These are phyloP conservation scores for Agraylea sexmaculata DNA, from an alignment of 1,140 invertebrate species.

Conservation along the genomic window DNA sequence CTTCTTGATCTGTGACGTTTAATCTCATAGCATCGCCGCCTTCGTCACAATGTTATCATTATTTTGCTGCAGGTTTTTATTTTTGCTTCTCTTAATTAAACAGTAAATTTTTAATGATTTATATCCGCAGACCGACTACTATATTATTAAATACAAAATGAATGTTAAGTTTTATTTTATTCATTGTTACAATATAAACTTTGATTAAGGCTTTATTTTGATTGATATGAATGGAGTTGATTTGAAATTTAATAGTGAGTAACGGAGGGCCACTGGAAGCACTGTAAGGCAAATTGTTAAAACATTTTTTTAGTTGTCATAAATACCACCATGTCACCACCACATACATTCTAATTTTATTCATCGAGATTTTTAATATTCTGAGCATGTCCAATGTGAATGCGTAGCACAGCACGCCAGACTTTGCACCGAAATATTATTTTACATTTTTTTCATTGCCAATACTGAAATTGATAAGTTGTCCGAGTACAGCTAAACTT, in stretches of 20 bases:
- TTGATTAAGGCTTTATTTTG: too few species aligned
- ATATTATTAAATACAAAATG: slow-evolving; percentile 11
- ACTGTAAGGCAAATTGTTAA: slow-evolving; percentile 21
- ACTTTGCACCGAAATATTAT: too few species aligned
- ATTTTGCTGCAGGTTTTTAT: slow-evolving; percentile 8
- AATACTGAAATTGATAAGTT: too few species aligned
- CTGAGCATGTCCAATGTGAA: slow-evolving; percentile 18
- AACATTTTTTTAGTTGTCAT: slow-evolving; percentile 21
- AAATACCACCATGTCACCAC: slow-evolving; percentile 13
- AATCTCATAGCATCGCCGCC: slow-evolving; percentile 5
- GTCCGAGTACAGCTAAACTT: too few species aligned
- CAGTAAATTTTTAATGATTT: slow-evolving; percentile 8
- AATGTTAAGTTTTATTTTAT: too few species aligned
- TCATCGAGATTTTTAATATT: slow-evolving; percentile 11
- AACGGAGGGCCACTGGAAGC: slow-evolving; percentile 21
- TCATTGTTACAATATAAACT: too few species aligned
- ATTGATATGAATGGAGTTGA: too few species aligned
- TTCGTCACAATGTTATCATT: not conserved
- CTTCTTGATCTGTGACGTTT: slow-evolving; percentile 2
- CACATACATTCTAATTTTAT: too few species aligned
- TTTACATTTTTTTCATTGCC: too few species aligned
- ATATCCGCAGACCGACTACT: slow-evolving; percentile 4
- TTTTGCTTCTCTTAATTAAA: slow-evolving; percentile 7
- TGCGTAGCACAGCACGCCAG: slow-evolving; percentile 13
- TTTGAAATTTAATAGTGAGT: too few species aligned